Evolutionary conservation across 1,140 invertebrate genomes (phyloP), one percentile per base, ranked within the genome.

Genomic region (Hesperophylax magnus): DNA sequence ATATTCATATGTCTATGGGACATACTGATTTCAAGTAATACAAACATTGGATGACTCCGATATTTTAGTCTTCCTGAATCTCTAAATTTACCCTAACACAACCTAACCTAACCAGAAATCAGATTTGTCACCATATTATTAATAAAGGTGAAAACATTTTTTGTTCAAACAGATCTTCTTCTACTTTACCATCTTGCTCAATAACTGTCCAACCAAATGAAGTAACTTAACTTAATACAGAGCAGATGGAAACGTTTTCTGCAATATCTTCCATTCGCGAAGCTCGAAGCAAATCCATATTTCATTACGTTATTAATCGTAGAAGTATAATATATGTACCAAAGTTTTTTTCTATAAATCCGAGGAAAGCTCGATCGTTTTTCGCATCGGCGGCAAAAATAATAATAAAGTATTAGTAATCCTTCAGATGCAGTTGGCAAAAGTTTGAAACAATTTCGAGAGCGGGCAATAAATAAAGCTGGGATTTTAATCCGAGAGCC

Each of bases 401-500:
- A n/a, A 31, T 27, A 65, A 31, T 65, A 27, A 34, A 58, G 56
- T 58, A n/a, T n/a, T n/a, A 31, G 31, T 75, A 75, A 75, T 75
- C 71, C 71, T 58, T 58, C 71, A 27, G 22, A 75, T 75, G 71
- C 71, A 75, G 52, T 75, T 75, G 52, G 14, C 9, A 20, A 56
- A 75, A 75, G 52, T 75, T 75, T 75, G 54, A 75, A 75, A 75
- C 54, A 56, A 75, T 75, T 75, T 27, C 56, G 52, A 58, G 53
- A 53, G 6, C 18, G 71, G 67, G 52, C 71, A 75, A 78, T 78
- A 78, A 78, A 78, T 78, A 78, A 78, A 75, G 71, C n/a, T 17
- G 60, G 61, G 72, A 77, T 78, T 82, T 82, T 80, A 82, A 82
- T 82, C 61, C 69, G 52, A 71, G 63, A 78, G 77, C 78, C 79